phyloP scores from a whole-genome alignment of 2,113 vertebrate genomes.

The Lota lota region DNA sequence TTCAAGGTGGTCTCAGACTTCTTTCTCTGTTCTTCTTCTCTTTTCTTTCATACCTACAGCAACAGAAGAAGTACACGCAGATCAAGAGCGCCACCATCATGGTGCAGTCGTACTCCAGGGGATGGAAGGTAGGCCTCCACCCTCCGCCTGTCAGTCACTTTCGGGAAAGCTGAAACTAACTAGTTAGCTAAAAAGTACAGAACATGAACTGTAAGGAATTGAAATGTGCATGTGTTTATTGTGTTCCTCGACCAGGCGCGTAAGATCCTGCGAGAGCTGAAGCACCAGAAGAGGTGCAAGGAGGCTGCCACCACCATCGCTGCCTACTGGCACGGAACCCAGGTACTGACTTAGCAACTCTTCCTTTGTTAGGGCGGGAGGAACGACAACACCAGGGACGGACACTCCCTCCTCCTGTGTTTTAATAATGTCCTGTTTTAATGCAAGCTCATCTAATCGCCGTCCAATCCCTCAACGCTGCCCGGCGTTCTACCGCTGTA shows the following conservation, averaged over 20 bases:
- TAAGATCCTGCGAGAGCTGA: slow-evolving; percentile 88
- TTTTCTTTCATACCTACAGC: slow-evolving; percentile 65
- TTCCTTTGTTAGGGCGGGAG: neutral
- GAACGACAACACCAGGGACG: neutral
- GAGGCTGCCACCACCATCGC: slow-evolving; percentile 91
- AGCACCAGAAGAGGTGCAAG: slow-evolving; percentile 89
- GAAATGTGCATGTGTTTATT: too few relatives aligned
- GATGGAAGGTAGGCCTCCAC: slow-evolving; percentile 87
- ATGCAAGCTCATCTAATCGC: neutral
- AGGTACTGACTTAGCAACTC: slow-evolving; percentile 73
- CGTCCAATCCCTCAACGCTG: neutral
- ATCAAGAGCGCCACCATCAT: slow-evolving; percentile 84
- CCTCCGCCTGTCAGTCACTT: neutral
- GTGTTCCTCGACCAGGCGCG: slow-evolving; percentile 75
- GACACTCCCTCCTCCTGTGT: neutral
- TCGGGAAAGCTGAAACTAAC: too few relatives aligned
- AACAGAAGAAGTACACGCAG: slow-evolving; percentile 88
- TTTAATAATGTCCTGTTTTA: neutral
- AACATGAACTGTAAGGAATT: too few relatives aligned
- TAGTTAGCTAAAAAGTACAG: too few relatives aligned
- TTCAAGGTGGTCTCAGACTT: slow-evolving; percentile 2
- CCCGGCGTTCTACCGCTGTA: too few relatives aligned
- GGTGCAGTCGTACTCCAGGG: slow-evolving; percentile 91
- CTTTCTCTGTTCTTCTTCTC: neutral
- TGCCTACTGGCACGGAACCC: slow-evolving; percentile 92